Evolutionary conservation across 1,140 invertebrate species (phyloP).

Genomic region (Conus betulinus): DNA sequence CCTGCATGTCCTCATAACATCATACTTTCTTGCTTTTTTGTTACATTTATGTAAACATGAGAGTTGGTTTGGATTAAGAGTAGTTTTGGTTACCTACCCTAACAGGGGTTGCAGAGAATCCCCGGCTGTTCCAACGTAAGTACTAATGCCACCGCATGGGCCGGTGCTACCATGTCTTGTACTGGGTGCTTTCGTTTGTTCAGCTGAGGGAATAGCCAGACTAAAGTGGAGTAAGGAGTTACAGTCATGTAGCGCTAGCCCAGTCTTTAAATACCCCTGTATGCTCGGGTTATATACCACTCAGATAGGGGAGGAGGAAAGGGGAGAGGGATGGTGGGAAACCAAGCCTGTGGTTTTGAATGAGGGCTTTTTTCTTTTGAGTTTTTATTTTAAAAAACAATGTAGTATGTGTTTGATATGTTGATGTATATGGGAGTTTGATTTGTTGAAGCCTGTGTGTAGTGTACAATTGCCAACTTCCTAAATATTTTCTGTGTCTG

Average conservation of each 20-base stretch:
- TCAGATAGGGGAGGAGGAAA: neutral
- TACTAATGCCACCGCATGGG: slow-evolving; percentile 17
- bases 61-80: neutral
- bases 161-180: neutral
- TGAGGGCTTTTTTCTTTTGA: too few relatives aligned
- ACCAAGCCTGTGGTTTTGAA: too few relatives aligned
- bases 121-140: neutral
- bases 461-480: too few relatives aligned
- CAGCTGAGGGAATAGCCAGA: neutral
- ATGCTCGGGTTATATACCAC: neutral
- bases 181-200: neutral
- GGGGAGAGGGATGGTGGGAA: too few relatives aligned
- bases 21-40: too few relatives aligned
- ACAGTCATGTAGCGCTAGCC: slow-evolving; percentile 9
- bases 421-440: too few relatives aligned
- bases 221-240: neutral
- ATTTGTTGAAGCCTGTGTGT: too few relatives aligned
- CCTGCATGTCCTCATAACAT: too few relatives aligned
- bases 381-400: too few relatives aligned
- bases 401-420: too few relatives aligned
- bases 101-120: slow-evolving; percentile 6
- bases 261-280: neutral
- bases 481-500: too few relatives aligned
- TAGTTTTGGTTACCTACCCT: neutral
- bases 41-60: neutral